These are phyloP conservation scores for Antechinus stuartii DNA, from an alignment of 2,113 vertebrate species.

Conservation along the genomic window DNA sequence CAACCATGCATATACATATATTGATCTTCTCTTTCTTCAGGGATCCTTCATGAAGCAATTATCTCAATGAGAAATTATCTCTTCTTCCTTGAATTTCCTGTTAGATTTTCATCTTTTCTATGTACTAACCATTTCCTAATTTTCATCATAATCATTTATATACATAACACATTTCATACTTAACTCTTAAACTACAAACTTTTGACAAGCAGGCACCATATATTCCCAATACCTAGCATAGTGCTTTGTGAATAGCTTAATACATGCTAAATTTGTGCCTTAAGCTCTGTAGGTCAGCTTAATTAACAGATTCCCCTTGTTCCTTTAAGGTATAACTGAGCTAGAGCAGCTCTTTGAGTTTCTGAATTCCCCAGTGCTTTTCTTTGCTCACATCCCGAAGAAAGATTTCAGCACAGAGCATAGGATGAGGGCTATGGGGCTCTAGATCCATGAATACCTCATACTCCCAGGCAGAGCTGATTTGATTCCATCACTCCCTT, in stretches of 20 bases:
- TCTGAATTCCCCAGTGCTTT: background rate
- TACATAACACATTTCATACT: background rate
- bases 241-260: background rate
- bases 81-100: background rate
- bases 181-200: background rate
- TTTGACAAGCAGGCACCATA: background rate
- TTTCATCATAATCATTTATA: background rate
- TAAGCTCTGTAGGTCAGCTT: background rate
- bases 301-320: background rate
- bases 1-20: background rate
- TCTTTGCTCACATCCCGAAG: background rate
- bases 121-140: background rate
- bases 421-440: background rate
- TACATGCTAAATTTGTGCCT: background rate
- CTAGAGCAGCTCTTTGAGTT: background rate
- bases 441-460: background rate
- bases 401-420: background rate
- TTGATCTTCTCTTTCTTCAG: background rate
- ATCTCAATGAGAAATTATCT: background rate
- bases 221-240: background rate
- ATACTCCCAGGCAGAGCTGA: background rate
- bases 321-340: background rate
- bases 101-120: background rate
- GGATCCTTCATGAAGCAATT: background rate
- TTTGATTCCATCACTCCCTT: background rate